Evolutionary conservation across 2,888 invertebrate genomes (phyloP), one percentile per base, ranked within the genome.

Genomic region (Limnephilus auricula): DNA sequence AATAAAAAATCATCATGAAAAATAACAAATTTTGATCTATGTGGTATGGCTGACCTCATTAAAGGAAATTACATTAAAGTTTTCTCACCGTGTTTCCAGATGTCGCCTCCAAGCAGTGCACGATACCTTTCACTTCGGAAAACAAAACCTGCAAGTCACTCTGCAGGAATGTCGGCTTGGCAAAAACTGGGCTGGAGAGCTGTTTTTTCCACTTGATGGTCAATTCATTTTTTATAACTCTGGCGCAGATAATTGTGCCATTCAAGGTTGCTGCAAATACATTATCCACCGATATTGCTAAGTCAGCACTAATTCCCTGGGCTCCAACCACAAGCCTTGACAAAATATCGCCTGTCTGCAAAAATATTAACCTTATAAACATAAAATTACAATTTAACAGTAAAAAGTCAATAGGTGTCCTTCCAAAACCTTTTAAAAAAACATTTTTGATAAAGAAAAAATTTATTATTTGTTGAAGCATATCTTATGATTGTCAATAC

Each of bases 181-280:
- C 96, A 94, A 98, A 97, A 37, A 98, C 94, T 0, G 98, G 97
- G 93, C 96, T 96, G 90, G 94, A 94, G 4, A 97, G 94, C 90
- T 96, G 94, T 83, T 95, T 95, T 34, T 95, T 95, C 98, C 98
- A 98, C 50, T 94, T 90, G n/a, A 96, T 93, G 34, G 94, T 94
- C 0, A 98, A 97, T 18, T 94, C 94, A 79, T 94, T 94, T 92
- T 96, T 95, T 85, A 95, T 94, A 93, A 96, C 95, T 91, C 96
- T 94, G 15, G 97, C 92, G 91, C 96, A 95, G 1, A 95, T 95
- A 93, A 97, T 96, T 34, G 95, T 95, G 5, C 97, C 97, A 10
- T 96, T 96, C 79, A 97, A 95, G 0, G 97, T 96, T 2, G 96
- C 97, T 15, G 96, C 91, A 32, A 96, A 94, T 25, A 96, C 93